Evolutionary conservation across 2,888 invertebrate genomes (phyloP), one percentile per base, ranked within the genome.

Genomic region (Nebria salina): DNA sequence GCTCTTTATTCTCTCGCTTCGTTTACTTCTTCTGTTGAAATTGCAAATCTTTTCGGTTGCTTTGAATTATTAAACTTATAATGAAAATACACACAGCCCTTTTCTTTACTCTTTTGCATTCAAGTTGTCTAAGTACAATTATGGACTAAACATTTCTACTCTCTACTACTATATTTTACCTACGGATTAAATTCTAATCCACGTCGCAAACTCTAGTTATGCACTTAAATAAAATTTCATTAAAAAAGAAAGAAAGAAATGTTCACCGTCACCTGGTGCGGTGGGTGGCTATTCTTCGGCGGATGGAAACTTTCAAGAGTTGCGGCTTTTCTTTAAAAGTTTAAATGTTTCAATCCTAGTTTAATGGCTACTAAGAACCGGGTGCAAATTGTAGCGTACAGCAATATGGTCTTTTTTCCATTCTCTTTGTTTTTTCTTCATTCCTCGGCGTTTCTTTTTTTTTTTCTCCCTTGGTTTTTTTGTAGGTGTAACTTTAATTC

Each of bases 291-390:
- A 34, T 34, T 64, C 75, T 78, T 75, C 81, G 77, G 75, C 77
- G 68, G 15, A 76, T 13, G 65, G 54, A 73, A 79, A 79, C 79
- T 79, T 79, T 79, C 74, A 66, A 77, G 74, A 74, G 83, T 83
- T 83, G 84, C 83, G 84, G 84, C 83, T 85, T 70, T 85, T 85
- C 85, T 85, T 84, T 84, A 85, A 85, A 85, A 85, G 83, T 84
- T 85, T 84, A 84, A 85, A 85, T 84, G 84, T 83, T 83, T 82
- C 83, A 83, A 83, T 84, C 83, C 83, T 82, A 82, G 83, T 83
- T 84, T 84, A 84, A 84, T 83, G 83, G 84, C 83, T 82, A 82
- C 74, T 70, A 77, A 82, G 82, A 80, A 82, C 74, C 82, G 78
- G 66, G 81, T 76, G 76, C 76, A 76, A 76, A 81, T 81, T 81